phyloP scores from a whole-genome alignment of 2,888 invertebrate species.

The Spilarctia lutea region DNA sequence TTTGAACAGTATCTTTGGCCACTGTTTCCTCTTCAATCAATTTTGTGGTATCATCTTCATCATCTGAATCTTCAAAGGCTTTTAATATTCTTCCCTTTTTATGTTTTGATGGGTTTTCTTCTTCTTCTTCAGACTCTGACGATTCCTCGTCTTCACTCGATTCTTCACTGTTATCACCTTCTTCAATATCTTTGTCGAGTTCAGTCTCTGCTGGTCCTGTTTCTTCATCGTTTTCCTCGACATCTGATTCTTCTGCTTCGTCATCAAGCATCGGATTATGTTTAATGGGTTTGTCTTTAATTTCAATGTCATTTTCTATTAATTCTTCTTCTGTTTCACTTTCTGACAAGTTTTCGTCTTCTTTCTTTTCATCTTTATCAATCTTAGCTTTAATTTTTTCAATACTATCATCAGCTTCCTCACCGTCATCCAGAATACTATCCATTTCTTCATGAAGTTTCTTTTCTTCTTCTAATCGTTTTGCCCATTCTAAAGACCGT shows the following conservation, averaged over 20 bases:
- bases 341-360: constrained; percentile 71
- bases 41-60: constrained; percentile 59
- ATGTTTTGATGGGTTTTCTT: constrained; percentile 55
- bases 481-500: constrained; percentile 90
- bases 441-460: constrained; percentile 77
- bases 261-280: constrained; percentile 77
- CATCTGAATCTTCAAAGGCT: constrained; percentile 83
- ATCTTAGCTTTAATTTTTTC: constrained; percentile 77
- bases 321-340: constrained; percentile 80
- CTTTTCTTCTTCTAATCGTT: constrained; percentile 85
- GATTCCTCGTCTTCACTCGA: constrained; percentile 65
- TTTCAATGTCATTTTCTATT: constrained; percentile 66
- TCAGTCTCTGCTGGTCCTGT: constrained; percentile 55
- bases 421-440: constrained; percentile 65
- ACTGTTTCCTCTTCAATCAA: constrained; percentile 11
- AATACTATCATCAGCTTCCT: constrained; percentile 74
- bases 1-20: constrained; percentile 14
- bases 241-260: constrained; percentile 84
- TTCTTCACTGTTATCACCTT: constrained; percentile 59
- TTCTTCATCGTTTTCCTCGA: constrained; percentile 64
- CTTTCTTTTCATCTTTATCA: constrained; percentile 63
- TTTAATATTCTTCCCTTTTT: constrained; percentile 80
- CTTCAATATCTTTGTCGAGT: constrained; percentile 13
- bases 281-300: constrained; percentile 75
- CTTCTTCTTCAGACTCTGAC: constrained; percentile 73